Conservation (phyloP, 2,113 vertebrate genomes). For the Heterochromis multidens region DNA sequence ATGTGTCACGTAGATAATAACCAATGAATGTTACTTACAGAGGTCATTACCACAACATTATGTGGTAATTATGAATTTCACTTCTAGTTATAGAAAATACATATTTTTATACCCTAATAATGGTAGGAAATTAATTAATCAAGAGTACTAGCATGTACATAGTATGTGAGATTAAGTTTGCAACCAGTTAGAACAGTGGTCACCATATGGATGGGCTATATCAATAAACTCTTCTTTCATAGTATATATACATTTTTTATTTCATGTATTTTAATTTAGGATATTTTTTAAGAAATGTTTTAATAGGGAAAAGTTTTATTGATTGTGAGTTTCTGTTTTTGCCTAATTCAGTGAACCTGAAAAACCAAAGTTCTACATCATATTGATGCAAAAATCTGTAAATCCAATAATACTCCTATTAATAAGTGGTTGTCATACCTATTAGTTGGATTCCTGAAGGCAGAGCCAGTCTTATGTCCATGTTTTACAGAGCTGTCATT, state of each 20-base stretch:
- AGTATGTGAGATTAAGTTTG: too few relatives aligned
- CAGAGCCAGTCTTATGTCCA: not conserved
- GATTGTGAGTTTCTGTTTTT: not conserved
- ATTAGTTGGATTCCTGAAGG: not conserved
- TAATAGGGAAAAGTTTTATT: not conserved
- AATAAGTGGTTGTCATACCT: not conserved
- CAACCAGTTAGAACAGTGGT: too few relatives aligned
- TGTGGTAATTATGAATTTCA: not conserved
- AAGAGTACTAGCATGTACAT: not conserved
- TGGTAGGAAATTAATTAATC: not conserved
- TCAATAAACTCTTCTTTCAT: not conserved
- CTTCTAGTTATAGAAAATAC: slow-evolving; percentile 6
- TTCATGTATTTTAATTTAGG: not conserved
- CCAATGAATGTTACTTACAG: not conserved
- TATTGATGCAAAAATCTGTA: slow-evolving; percentile 20
- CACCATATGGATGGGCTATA: too few relatives aligned
- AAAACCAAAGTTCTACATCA: slow-evolving; percentile 26
- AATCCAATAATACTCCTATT: not conserved
- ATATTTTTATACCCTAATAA: not conserved
- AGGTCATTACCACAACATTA: not conserved
- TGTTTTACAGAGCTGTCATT: not conserved
- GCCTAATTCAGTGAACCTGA: not conserved
- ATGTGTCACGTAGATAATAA: not conserved
- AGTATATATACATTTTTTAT: not conserved
- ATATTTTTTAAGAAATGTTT: not conserved